These are phyloP conservation scores for Henicopernis longicauda DNA, from an alignment of 2,113 vertebrate genomes.

Conservation along the genomic window DNA sequence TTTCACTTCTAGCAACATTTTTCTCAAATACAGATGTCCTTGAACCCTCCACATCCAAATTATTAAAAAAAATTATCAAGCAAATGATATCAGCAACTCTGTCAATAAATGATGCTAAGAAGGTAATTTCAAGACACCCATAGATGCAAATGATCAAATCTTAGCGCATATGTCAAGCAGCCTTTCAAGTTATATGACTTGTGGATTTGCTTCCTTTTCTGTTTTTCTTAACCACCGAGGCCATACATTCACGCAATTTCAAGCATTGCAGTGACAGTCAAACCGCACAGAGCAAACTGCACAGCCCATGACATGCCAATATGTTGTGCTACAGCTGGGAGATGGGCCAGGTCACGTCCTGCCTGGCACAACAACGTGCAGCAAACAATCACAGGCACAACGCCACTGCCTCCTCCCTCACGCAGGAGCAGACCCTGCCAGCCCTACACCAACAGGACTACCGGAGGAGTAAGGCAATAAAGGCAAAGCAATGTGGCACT, in stretches of 20 bases:
- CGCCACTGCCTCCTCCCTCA: neutral
- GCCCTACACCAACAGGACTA: neutral
- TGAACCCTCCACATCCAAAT: neutral
- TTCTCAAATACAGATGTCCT: neutral
- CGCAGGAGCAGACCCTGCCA: accelerated
- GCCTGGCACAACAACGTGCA: neutral
- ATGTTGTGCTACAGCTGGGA: neutral
- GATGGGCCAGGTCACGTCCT: neutral
- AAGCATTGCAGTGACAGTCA: neutral
- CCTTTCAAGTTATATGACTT: neutral
- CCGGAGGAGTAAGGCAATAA: neutral
- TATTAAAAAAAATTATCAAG: neutral
- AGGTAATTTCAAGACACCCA: neutral
- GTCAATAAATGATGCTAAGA: neutral
- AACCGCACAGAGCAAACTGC: neutral
- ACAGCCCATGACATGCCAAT: neutral
- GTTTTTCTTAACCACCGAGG: neutral
- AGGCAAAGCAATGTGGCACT: neutral
- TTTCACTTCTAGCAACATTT: neutral
- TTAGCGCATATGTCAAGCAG: neutral
- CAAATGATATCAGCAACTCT: neutral
- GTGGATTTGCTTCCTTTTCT: neutral
- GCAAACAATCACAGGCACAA: neutral
- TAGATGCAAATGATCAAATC: neutral
- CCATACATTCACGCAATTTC: neutral